Base-by-base conservation (phyloP, 2,888 invertebrate species). In the Melieria omissa region DNA sequence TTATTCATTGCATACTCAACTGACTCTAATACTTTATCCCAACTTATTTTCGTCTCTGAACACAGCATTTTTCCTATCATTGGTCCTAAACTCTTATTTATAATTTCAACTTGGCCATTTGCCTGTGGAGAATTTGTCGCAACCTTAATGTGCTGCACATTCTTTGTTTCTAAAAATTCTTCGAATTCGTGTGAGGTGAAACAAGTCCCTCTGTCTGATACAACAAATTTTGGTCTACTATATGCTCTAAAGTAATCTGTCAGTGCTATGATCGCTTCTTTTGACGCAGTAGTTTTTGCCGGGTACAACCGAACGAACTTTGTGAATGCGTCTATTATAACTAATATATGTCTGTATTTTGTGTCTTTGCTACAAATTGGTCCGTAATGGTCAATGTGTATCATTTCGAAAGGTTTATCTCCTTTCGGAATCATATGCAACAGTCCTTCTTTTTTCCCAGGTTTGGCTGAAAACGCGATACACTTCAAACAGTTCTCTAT, bases 331-430 rank as follows among this genome's bases (percentile, higher is more conserved):
- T 74, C 72, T 54, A 68, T 66, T 61, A 74, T 45, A 9, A 72
- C 72, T n/a, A 74, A 49, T 12, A 74, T 61, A 55, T 72, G 65
- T 14, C 65, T 72, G 3, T 47, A 47, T 54, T 54, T 61, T 10
- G 54, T n/a, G 7, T 46, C 62, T 10, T 41, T 47, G 12, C 64
- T 64, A 60, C 71, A 45, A 5, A 74, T 29, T 9, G 71, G 71
- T 4, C 74, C 74, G 49, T 60, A 72, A 57, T 72, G 70, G 47
- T 74, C 69, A n/a, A 71, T 45, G 57, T 73, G 73, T 46, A 74
- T 57, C 46, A 60, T n/a, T 4, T 60, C 65, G 47, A 73, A 71
- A 14, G 70, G 67, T 10, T 16, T 47, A n/a, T 69, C 45, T n/a
- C 60, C 62, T 44, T 74, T 74, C 7, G 72, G 61, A 41, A 71